phyloP scores from a whole-genome alignment of 1,140 invertebrate species.

The Amyelois transitella region DNA sequence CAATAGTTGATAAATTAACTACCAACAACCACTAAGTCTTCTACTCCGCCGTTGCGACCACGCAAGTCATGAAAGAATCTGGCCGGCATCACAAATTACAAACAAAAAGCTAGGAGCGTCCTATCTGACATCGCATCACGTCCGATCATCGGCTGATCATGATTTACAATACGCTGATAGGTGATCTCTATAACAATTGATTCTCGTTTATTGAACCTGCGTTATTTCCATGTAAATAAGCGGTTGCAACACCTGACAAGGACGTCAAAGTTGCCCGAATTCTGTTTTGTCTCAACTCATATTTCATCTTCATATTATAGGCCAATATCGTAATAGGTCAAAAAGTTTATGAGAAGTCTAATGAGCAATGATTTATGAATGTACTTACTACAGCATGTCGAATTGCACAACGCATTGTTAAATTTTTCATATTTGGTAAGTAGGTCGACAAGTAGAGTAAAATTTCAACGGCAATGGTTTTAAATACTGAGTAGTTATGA shows the following conservation, averaged over 20 bases:
- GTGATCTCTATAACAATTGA: slow-evolving; percentile 56
- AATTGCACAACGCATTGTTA: slow-evolving; percentile 23
- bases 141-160: slow-evolving; percentile 64
- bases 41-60: slow-evolving; percentile 5
- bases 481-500: no score
- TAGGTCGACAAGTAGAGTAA: slow-evolving; percentile 10
- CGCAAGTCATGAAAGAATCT: slow-evolving; percentile 60
- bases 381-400: slow-evolving; percentile 8
- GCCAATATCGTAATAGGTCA: slow-evolving; percentile 31
- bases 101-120: slow-evolving; percentile 63
- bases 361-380: slow-evolving; percentile 42
- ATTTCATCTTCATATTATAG: neutral
- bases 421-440: slow-evolving; percentile 26
- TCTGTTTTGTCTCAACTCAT: neutral
- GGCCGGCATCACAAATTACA: slow-evolving; percentile 56
- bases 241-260: neutral
- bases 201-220: slow-evolving; percentile 35
- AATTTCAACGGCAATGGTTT: neutral
- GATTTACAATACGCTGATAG: slow-evolving; percentile 65
- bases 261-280: neutral
- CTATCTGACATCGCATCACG: slow-evolving; percentile 66
- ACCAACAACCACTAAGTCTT: slow-evolving; percentile 20
- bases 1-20: slow-evolving; percentile 46
- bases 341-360: slow-evolving; percentile 18
- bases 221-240: neutral